These are phyloP conservation scores for Lophochroa leadbeateri DNA, from an alignment of 2,113 vertebrate species.

Conservation along the genomic window DNA sequence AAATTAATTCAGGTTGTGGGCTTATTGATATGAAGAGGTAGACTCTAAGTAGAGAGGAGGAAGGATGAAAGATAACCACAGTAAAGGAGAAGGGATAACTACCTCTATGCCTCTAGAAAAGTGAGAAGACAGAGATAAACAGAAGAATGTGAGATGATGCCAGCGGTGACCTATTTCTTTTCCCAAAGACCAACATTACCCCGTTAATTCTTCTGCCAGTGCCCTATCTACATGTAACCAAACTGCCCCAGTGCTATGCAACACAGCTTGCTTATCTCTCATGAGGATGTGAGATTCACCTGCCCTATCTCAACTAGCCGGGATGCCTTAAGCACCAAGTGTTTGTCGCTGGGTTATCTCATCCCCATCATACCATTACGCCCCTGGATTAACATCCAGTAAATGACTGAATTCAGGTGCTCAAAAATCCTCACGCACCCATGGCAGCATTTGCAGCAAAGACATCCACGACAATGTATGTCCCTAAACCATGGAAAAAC, in stretches of 20 bases:
- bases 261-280: background rate
- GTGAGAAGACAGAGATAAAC: background rate
- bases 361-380: fast-evolving
- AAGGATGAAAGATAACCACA: constrained; percentile 8
- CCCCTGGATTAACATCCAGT: background rate
- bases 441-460: background rate
- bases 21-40: background rate
- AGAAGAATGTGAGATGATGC: background rate
- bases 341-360: background rate
- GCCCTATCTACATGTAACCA: background rate
- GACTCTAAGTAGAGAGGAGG: background rate
- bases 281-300: background rate
- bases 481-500: background rate
- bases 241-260: background rate
- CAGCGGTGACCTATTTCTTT: background rate
- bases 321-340: background rate
- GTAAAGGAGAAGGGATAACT: background rate
- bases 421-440: background rate
- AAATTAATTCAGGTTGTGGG: background rate
- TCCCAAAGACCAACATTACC: background rate
- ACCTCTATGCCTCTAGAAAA: background rate
- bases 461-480: background rate
- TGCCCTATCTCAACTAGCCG: background rate
- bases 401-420: background rate
- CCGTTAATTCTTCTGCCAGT: background rate